Base-by-base conservation (phyloP, 2,888 invertebrate genomes). In the Monoplex corrugatus region DNA sequence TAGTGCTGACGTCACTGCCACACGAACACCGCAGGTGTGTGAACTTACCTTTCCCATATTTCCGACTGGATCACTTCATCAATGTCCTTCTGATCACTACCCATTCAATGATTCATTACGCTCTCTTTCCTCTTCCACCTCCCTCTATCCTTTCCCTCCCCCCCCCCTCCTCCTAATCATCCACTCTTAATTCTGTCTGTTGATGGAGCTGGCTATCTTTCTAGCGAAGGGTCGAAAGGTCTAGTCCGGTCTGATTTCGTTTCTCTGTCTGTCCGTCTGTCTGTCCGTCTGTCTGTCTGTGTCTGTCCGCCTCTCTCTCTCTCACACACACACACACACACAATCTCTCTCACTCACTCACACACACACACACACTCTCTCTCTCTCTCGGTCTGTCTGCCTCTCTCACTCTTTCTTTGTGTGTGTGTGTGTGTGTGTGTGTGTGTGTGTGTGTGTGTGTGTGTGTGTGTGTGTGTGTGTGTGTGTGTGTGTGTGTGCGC, bases 401-500 rank as follows among this genome's bases (percentile, higher is more conserved):
- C 8, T 75, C 38, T 75, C 38, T n/a, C 38, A 38, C 38, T 35
- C 38, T n/a, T 75, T 75, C 38, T 75, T 68, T 0, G 72, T 72
- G 72, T 5, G 72, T 72, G 72, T 72, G 72, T 72, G 35, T 75
- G 75, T 75, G 75, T 75, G 75, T 75, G 75, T 75, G 75, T 75
- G 75, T 75, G 75, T 75, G 75, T 38, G 75, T 75, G 75, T 75
- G 75, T 38, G 75, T 75, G 75, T 75, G 75, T 75, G 75, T 75
- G 75, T 75, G 75, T 75, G 75, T 38, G 38, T 75, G 75, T 75
- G 75, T 38, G 75, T 23, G 75, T 3, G 38, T 3, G 75, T 19
- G 75, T 38, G 38, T 38, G 75, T 38, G 75, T 19, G 28, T 68
- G 63, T n/a, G n/a, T n/a, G n/a, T n/a, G 57, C 2, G 16, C 57